A percentile compares a stretch with the other conserved stretches of the same genome.
Evolutionary conservation across 2,888 invertebrate genomes (phyloP).

Genomic region (Saturnia japonica): DNA sequence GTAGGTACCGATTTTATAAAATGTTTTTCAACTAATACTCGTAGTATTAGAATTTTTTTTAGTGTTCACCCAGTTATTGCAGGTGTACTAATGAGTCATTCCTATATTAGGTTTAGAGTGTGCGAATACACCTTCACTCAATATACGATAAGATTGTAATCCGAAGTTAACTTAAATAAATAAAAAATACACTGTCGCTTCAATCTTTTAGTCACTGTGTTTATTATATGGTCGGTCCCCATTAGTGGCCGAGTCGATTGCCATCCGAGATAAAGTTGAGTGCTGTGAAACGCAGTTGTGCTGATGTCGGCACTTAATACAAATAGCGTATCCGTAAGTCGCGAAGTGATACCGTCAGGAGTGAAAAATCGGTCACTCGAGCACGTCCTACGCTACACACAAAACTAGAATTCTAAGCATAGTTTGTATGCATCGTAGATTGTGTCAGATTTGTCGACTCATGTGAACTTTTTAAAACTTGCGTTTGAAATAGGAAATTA

Average conservation of each 20-base stretch:
- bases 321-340: constrained; percentile 40
- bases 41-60: too few species aligned
- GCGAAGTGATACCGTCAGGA: constrained; percentile 39
- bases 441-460: constrained; percentile 32
- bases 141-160: background rate
- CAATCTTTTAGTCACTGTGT: constrained; percentile 27
- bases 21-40: too few species aligned
- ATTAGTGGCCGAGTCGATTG: constrained; percentile 34
- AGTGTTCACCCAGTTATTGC: too few species aligned
- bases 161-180: background rate
- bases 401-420: constrained; percentile 43
- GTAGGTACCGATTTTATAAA: background rate
- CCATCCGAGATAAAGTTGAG: constrained; percentile 34
- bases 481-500: background rate
- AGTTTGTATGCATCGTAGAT: constrained; percentile 35
- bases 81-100: background rate
- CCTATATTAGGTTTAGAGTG: too few species aligned
- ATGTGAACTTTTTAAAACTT: background rate
- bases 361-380: constrained; percentile 49
- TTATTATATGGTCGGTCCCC: constrained; percentile 32
- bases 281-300: constrained; percentile 45
- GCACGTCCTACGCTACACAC: constrained; percentile 45
- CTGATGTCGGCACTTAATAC: constrained; percentile 48
- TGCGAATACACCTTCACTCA: too few species aligned
- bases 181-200: constrained; percentile 17